Conservation (phyloP, 64 coral and sea anemone species). For the Stichodactyla mertensii region DNA sequence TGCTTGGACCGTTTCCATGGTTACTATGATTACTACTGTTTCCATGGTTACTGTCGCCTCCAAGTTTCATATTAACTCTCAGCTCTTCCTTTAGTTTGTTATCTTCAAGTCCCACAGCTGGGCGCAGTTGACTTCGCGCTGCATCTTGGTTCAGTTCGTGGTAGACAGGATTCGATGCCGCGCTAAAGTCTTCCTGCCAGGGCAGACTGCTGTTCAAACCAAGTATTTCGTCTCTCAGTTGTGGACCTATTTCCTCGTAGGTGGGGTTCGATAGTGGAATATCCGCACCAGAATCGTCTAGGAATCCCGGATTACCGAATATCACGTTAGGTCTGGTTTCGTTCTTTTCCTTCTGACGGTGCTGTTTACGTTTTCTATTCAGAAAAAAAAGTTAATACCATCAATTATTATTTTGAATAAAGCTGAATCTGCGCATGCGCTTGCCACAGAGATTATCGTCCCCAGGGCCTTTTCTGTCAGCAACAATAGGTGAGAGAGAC, state of each 20-base stretch:
- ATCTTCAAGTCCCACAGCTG: neutral
- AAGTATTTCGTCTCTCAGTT: neutral
- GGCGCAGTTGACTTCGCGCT: neutral
- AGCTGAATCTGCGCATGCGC: neutral
- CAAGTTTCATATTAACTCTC: neutral
- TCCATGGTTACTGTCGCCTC: neutral
- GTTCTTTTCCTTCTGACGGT: neutral
- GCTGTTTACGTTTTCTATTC: neutral
- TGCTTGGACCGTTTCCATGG: neutral
- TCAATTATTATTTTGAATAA: neutral
- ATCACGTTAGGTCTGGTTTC: neutral
- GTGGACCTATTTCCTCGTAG: neutral
- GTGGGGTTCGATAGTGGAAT: neutral
- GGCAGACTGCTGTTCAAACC: neutral
- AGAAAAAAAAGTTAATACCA: neutral
- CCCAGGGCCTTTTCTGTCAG: no score
- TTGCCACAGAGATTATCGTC: neutral
- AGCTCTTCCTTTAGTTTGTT: neutral
- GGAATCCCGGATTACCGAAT: neutral
- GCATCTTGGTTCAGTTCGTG: neutral
- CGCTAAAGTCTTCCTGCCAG: neutral
- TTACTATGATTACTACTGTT: neutral
- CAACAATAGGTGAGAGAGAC: no score
- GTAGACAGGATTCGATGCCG: neutral
- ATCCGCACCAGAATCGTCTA: neutral